Percentiles rank a stretch among this genome's conserved stretches.
These are phyloP conservation scores for Dendrocopos noguchii DNA, from an alignment of 2,113 vertebrate species.

Conservation along the genomic window DNA sequence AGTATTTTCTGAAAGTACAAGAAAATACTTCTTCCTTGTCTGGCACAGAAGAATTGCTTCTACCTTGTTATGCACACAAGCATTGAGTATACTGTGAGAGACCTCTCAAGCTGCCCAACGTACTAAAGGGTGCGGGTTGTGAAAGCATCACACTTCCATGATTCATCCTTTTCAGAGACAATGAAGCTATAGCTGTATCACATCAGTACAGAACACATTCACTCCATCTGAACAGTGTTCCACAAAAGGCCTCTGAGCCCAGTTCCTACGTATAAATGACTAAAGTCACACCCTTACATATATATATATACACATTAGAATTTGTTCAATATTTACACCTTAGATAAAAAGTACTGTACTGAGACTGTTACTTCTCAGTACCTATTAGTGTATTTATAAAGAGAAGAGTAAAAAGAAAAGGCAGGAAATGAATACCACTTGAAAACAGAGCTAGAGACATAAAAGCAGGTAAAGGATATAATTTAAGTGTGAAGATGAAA, in stretches of 20 bases:
- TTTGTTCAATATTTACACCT: not conserved
- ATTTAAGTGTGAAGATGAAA: not conserved
- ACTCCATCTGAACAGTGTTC: not conserved
- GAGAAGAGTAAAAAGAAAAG: not conserved
- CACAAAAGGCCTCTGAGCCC: not conserved
- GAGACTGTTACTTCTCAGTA: constrained; percentile 25
- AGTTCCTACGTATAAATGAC: not conserved
- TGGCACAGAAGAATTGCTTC: not conserved
- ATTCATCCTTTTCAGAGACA: not conserved
- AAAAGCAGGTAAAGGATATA: not conserved
- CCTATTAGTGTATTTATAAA: not conserved
- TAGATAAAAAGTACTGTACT: not conserved
- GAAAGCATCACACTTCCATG: not conserved
- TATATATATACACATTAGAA: not conserved
- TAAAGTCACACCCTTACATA: not conserved
- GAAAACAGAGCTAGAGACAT: not conserved
- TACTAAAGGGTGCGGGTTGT: not conserved
- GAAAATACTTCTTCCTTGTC: not conserved
- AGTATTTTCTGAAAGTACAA: not conserved
- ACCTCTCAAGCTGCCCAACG: not conserved
- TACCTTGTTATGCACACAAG: not conserved
- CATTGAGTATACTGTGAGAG: not conserved
- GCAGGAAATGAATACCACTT: not conserved
- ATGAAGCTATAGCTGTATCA: not conserved
- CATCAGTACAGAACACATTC: not conserved